phyloP scores from a whole-genome alignment of 2,888 invertebrate genomes.

The Chelonus formosanus region DNA sequence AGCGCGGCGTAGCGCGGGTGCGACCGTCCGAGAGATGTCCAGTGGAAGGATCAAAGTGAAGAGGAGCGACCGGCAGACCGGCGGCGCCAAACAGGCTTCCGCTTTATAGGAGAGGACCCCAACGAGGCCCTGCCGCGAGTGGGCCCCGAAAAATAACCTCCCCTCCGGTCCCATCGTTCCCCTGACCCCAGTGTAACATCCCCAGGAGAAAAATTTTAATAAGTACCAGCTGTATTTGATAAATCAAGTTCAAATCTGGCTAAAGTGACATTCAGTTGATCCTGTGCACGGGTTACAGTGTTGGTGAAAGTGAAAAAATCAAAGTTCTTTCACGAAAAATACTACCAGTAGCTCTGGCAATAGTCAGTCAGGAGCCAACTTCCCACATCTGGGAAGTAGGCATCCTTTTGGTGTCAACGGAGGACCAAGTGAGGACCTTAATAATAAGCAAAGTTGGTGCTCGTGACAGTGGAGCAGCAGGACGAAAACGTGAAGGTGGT shows the following conservation, averaged over 20 bases:
- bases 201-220: slow-evolving; percentile 1
- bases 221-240: not conserved
- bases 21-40: slow-evolving; percentile 64
- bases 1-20: slow-evolving; percentile 66
- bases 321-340: slow-evolving; percentile 16
- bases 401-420: slow-evolving; percentile 21
- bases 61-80: slow-evolving; percentile 69
- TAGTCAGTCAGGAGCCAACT: slow-evolving; percentile 31
- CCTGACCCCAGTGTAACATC: slow-evolving; percentile 13
- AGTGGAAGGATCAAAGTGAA: slow-evolving; percentile 67
- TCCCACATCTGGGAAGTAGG: slow-evolving; percentile 34
- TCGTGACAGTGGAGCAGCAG: slow-evolving; percentile 32
- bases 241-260: not conserved
- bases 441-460: slow-evolving; percentile 34
- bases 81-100: slow-evolving; percentile 71
- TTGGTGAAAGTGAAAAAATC: slow-evolving; percentile 19
- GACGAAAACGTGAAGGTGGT: slow-evolving; percentile 28
- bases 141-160: slow-evolving; percentile 37
- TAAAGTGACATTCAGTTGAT: slow-evolving; percentile 23
- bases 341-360: slow-evolving; percentile 35
- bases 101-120: slow-evolving; percentile 60
- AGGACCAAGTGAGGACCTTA: slow-evolving; percentile 14
- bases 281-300: slow-evolving; percentile 23
- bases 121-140: slow-evolving; percentile 42
- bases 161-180: slow-evolving; percentile 34